phyloP scores from a whole-genome alignment of 2,888 invertebrate species.

The Clistopyga incitator region DNA sequence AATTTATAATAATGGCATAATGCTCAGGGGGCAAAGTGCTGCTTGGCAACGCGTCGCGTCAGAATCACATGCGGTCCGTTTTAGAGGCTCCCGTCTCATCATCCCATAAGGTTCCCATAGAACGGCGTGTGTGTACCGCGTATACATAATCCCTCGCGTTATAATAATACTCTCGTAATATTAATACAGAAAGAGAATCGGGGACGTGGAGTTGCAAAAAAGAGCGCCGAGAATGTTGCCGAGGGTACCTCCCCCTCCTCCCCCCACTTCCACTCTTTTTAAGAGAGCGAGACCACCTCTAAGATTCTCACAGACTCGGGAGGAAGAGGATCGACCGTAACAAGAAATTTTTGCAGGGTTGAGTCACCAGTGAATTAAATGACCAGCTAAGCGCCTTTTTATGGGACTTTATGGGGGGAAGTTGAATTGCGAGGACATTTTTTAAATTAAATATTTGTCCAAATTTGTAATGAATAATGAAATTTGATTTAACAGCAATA shows the following conservation, averaged over 20 bases:
- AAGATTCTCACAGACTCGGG: conserved; percentile 37
- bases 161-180: conserved; percentile 40
- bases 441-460: too few relatives aligned
- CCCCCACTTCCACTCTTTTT: too few relatives aligned
- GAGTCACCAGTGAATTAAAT: conserved; percentile 1
- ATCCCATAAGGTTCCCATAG: conserved; percentile 58
- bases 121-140: conserved; percentile 7
- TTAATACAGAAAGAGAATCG: conserved; percentile 5
- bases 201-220: conserved; percentile 44
- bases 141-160: conserved; percentile 38
- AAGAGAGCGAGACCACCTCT: conserved; percentile 51
- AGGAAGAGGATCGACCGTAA: conserved; percentile 9
- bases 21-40: conserved; percentile 44
- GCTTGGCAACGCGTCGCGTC: conserved; percentile 25
- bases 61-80: conserved; percentile 27
- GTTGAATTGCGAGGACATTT: too few relatives aligned
- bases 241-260: conserved; percentile 11
- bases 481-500: too few relatives aligned
- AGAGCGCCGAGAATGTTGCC: conserved; percentile 36
- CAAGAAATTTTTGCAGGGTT: conserved; percentile 35
- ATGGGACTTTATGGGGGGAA: too few relatives aligned
- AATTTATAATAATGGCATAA: conserved; percentile 64
- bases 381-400: too few relatives aligned
- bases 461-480: too few relatives aligned
- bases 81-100: conserved; percentile 19